Conservation (phyloP, 2,797 vertebrate genomes). For the Petrocephalus sullivani region DNA sequence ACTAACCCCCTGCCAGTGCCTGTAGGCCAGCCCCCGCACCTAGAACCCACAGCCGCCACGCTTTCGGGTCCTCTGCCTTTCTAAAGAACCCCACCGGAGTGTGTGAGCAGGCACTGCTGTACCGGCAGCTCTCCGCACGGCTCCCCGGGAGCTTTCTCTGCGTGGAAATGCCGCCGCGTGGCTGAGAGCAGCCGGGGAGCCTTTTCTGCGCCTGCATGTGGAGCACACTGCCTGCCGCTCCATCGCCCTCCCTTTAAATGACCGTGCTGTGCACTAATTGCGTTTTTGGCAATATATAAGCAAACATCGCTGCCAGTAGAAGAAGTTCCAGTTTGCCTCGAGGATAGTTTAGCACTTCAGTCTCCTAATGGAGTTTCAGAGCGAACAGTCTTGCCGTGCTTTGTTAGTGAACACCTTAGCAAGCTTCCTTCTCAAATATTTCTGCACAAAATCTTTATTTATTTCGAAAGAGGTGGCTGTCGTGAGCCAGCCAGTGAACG, state of each 20-base stretch:
- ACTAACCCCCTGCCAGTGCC: background rate
- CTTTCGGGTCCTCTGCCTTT: background rate
- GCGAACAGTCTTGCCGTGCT: background rate
- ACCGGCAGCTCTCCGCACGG: background rate
- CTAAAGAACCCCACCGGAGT: background rate
- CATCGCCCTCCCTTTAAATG: background rate
- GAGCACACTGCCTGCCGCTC: background rate
- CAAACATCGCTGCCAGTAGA: background rate
- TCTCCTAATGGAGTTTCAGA: background rate
- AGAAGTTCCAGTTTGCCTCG: background rate
- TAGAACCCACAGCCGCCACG: background rate
- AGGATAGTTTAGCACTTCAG: background rate
- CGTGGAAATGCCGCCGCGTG: background rate
- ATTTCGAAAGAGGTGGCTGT: background rate
- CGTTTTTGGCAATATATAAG: background rate
- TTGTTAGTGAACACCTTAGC: background rate
- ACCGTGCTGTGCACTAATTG: background rate
- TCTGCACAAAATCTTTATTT: background rate
- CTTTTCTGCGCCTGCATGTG: background rate
- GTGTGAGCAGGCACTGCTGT: background rate
- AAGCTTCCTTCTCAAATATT: background rate
- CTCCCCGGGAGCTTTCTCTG: background rate
- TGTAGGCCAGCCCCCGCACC: background rate
- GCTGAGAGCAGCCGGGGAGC: background rate
- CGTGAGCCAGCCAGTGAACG: background rate